These are phyloP conservation scores for Coelopa pilipes DNA, from an alignment of 2,888 invertebrate species.

Conservation along the genomic window DNA sequence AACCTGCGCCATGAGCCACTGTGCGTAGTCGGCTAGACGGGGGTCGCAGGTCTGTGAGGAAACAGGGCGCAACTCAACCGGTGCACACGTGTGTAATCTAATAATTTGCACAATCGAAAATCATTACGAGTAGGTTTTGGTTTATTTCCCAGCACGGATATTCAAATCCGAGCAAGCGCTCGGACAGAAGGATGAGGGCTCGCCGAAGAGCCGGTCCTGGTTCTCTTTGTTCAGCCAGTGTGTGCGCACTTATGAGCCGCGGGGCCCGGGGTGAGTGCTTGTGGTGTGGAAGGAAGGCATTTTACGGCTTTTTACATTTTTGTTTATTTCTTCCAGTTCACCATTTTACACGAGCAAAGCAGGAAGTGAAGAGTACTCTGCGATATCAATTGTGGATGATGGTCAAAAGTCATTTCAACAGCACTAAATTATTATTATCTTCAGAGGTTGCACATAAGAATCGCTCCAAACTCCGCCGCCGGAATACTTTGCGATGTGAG, in stretches of 20 bases:
- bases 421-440: constrained; percentile 70
- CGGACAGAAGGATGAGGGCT: neutral
- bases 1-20: no score
- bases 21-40: neutral
- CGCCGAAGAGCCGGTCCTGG: constrained; percentile 41
- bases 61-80: constrained; percentile 22
- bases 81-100: constrained; percentile 61
- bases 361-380: neutral
- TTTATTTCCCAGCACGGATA: constrained; percentile 49
- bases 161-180: constrained; percentile 25
- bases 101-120: constrained; percentile 65
- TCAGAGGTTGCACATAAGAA: constrained; percentile 65
- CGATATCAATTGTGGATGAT: constrained; percentile 67
- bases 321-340: constrained; percentile 34
- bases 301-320: constrained; percentile 35
- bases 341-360: constrained; percentile 13
- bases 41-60: neutral
- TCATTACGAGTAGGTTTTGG: constrained; percentile 58
- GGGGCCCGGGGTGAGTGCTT: constrained; percentile 33
- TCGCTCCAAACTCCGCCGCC: constrained; percentile 32
- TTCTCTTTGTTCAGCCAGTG: constrained; percentile 45
- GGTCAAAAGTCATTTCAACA: constrained; percentile 69
- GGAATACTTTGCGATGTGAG: constrained; percentile 28
- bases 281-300: constrained; percentile 40
- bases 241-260: neutral